Conservation (phyloP, 30 jellyfish, hydroid and myxozoan genomes). For the Catostylus mosaicus region DNA sequence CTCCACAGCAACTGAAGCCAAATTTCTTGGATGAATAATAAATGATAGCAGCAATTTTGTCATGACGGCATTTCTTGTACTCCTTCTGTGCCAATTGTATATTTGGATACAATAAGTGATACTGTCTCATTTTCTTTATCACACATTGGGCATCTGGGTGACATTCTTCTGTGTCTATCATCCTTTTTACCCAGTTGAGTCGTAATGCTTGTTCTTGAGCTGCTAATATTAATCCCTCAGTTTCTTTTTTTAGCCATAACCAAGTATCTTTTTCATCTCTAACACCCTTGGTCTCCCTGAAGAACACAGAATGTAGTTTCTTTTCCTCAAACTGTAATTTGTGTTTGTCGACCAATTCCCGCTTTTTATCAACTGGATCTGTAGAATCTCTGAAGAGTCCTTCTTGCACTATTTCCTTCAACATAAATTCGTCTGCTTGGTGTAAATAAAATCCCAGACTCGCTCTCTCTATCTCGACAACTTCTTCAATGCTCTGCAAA, state of each 20-base stretch:
- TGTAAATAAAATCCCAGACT: not conserved
- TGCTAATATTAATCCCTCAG: not conserved
- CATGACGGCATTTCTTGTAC: not conserved
- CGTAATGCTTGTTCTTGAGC: constrained; percentile 12
- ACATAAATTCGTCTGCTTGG: not conserved
- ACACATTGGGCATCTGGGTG: not conserved
- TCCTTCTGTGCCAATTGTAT: not conserved
- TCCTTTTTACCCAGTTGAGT: not conserved
- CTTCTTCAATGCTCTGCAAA: not conserved
- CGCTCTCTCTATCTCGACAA: not conserved
- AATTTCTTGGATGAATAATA: too few species aligned
- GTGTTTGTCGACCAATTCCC: not conserved
- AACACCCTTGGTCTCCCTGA: constrained; percentile 2
- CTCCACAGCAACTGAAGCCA: too few species aligned
- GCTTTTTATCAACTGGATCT: not conserved
- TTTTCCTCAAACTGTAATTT: not conserved
- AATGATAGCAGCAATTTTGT: too few species aligned
- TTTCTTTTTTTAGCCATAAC: not conserved
- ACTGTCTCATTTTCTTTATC: not conserved
- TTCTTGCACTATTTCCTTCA: not conserved
- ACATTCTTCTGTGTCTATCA: not conserved
- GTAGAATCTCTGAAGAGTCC: not conserved
- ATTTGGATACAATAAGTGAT: not conserved
- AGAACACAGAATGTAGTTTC: not conserved
- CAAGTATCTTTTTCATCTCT: not conserved